phyloP scores from a whole-genome alignment of 2,888 invertebrate species.

The Drosophila niveifrons region DNA sequence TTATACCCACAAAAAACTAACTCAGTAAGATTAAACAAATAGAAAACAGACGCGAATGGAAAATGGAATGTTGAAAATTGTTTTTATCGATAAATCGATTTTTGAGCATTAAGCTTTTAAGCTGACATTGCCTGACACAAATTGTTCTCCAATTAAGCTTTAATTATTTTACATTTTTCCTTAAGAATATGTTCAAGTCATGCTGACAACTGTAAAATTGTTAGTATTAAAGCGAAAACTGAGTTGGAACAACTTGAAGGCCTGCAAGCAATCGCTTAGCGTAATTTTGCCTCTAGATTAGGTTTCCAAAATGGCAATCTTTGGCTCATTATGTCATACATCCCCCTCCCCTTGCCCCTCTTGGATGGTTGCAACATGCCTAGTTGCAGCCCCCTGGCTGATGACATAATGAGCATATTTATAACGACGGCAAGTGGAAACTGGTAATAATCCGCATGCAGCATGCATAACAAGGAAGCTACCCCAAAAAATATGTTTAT shows the following conservation, averaged over 20 bases:
- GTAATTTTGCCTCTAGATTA: constrained; percentile 5
- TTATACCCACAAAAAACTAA: constrained; percentile 43
- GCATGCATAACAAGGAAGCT: constrained; percentile 24
- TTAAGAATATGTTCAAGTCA: too few relatives aligned
- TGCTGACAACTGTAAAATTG: background rate
- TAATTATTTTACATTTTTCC: too few relatives aligned
- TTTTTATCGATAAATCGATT: background rate
- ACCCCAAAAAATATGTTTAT: constrained; percentile 9
- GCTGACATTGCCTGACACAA: background rate
- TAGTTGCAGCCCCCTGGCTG: constrained; percentile 34
- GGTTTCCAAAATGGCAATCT: constrained; percentile 14
- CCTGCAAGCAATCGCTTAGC: background rate
- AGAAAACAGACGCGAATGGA: constrained; percentile 9
- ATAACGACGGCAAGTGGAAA: constrained; percentile 35
- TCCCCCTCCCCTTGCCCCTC: background rate
- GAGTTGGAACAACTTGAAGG: background rate
- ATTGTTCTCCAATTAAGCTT: too few relatives aligned
- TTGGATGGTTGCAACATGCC: background rate
- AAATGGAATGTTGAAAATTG: background rate
- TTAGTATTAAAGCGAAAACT: background rate
- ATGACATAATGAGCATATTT: constrained; percentile 62
- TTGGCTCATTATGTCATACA: constrained; percentile 5
- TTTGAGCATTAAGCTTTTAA: background rate
- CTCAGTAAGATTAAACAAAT: constrained; percentile 23
- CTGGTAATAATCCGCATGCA: constrained; percentile 43